Evolutionary conservation across 2,888 invertebrate genomes (phyloP).

Genomic region (Dynastes grantii): DNA sequence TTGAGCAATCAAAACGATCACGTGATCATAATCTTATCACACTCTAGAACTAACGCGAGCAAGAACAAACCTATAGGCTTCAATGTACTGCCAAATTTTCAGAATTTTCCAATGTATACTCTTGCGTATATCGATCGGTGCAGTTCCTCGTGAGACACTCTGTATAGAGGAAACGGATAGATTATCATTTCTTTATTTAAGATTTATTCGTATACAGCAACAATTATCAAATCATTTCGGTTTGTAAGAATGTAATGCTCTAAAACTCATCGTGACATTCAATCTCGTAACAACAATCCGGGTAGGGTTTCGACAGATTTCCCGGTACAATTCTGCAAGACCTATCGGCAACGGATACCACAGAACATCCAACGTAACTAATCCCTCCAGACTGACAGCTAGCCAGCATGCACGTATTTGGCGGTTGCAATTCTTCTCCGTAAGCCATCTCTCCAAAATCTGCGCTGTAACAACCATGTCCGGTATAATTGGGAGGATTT

Average conservation of each 20-base stretch:
- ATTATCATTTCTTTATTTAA: too few relatives aligned
- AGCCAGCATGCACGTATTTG: neutral
- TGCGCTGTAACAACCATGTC: conserved; percentile 21
- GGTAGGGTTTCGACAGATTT: conserved; percentile 19
- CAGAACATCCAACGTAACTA: conserved; percentile 14
- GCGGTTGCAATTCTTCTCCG: neutral
- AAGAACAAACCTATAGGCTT: too few relatives aligned
- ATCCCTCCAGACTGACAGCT: neutral
- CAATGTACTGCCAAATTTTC: too few relatives aligned
- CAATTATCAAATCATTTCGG: too few relatives aligned
- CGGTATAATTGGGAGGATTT: conserved; percentile 5
- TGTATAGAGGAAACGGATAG: too few relatives aligned
- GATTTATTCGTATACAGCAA: too few relatives aligned
- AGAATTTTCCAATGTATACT: too few relatives aligned
- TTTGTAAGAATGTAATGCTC: neutral
- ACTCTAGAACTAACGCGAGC: too few relatives aligned
- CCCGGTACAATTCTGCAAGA: neutral
- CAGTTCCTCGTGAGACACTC: too few relatives aligned
- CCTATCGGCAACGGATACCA: neutral
- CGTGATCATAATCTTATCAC: too few relatives aligned
- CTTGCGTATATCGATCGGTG: too few relatives aligned
- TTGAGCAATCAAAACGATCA: too few relatives aligned
- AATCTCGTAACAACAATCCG: conserved; percentile 32
- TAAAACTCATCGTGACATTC: conserved; percentile 21
- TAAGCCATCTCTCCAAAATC: conserved; percentile 12